Percentiles rank a stretch among this genome's conserved stretches.
Evolutionary conservation across 1,140 invertebrate species (phyloP).

Genomic region (Scylla paramamosain): DNA sequence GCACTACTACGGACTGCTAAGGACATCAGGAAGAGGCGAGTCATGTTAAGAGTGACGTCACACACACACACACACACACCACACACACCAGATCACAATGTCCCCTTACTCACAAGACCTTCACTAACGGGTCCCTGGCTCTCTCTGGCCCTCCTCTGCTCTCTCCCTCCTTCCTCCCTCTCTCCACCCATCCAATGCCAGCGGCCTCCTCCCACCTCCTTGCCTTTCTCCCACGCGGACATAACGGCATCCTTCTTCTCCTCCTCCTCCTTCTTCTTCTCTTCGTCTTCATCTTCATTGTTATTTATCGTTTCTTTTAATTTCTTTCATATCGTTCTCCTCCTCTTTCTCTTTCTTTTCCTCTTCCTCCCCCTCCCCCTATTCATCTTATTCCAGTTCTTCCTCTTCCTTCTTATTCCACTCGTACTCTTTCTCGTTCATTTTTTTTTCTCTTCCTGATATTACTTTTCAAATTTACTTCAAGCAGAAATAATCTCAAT

Average conservation of each 20-base stretch:
- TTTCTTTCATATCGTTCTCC: too few species aligned
- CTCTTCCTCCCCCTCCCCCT: background rate
- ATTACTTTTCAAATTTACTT: too few species aligned
- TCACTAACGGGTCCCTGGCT: too few species aligned
- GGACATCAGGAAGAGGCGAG: conserved; percentile 5
- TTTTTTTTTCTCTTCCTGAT: background rate
- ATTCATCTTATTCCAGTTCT: background rate
- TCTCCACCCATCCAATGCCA: background rate
- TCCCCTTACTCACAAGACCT: too few species aligned
- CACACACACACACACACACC: background rate
- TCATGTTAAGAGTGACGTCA: background rate
- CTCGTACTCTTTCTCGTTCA: background rate
- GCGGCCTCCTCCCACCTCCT: too few species aligned
- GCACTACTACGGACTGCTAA: background rate
- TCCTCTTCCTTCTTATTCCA: background rate
- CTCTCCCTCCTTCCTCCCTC: conserved; percentile 41
- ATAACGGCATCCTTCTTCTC: background rate
- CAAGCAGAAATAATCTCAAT: too few species aligned
- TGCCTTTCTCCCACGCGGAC: too few species aligned
- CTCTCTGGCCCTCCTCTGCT: background rate
- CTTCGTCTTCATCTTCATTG: too few species aligned
- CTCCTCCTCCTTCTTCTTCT: background rate
- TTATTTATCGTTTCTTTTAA: too few species aligned
- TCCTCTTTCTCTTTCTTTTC: background rate
- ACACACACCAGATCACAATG: background rate